Evolutionary conservation across 2,797 vertebrate genomes (phyloP).

Genomic region (Triplophysa yarkandensis): DNA sequence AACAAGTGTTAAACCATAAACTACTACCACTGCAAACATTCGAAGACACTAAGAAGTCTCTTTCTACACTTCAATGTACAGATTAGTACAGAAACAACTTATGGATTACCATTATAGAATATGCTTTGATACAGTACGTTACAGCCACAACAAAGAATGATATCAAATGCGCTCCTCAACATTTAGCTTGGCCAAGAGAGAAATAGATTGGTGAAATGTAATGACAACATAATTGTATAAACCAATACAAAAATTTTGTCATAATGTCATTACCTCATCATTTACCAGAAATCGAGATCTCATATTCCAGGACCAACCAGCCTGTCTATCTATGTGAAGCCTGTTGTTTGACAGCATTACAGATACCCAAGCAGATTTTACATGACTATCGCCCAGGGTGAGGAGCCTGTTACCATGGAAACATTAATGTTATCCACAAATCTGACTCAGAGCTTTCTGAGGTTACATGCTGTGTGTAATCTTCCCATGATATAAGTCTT

Average conservation of each 20-base stretch:
- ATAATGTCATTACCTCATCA: constrained; percentile 22
- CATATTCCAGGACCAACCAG: constrained; percentile 8
- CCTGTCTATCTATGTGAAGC: constrained; percentile 7
- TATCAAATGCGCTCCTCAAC: neutral
- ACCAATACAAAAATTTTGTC: constrained; percentile 6
- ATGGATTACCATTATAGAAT: neutral
- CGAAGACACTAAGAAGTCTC: no score
- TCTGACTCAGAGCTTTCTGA: constrained; percentile 3
- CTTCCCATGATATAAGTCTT: neutral
- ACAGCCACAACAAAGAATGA: neutral
- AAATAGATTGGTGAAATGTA: neutral
- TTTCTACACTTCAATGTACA: no score
- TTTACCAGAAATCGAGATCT: constrained; percentile 20
- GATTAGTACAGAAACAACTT: no score
- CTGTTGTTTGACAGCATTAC: constrained; percentile 11
- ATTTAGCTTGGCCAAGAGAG: no score
- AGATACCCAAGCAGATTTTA: constrained; percentile 26
- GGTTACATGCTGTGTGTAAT: neutral
- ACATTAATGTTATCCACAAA: constrained; percentile 6
- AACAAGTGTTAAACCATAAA: neutral
- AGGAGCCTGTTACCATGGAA: constrained; percentile 24
- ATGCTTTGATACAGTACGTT: neutral
- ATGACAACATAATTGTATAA: neutral
- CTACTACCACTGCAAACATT: neutral
- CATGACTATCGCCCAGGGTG: neutral